A percentile compares a stretch with the other conserved stretches of the same genome.
These are phyloP conservation scores for Morbakka virulenta DNA, from an alignment of 30 jellyfish, hydroid and myxozoan genomes.

Conservation along the genomic window DNA sequence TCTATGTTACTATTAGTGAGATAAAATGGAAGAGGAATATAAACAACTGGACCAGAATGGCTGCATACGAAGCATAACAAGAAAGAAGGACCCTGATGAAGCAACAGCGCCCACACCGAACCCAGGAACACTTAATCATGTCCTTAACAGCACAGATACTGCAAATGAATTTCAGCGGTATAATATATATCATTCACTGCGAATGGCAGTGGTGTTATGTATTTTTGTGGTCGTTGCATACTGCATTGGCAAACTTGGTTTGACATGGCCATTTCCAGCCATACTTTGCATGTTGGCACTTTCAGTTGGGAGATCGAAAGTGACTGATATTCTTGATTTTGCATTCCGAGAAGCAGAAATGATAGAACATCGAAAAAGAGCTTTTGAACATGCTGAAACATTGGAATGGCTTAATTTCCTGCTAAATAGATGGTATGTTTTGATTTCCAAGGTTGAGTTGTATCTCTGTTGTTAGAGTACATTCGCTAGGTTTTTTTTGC, in stretches of 20 bases:
- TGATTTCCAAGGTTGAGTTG: neutral
- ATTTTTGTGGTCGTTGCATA: constrained; percentile 63
- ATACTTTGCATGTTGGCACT: constrained; percentile 61
- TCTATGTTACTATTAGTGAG: too few relatives aligned
- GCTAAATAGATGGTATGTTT: constrained; percentile 84
- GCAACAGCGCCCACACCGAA: neutral
- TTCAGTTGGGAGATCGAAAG: constrained; percentile 84
- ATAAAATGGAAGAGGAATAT: neutral
- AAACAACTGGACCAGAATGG: neutral
- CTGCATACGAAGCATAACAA: too few relatives aligned
- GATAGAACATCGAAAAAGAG: constrained; percentile 84
- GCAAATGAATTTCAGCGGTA: constrained; percentile 32
- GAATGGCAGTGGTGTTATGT: constrained; percentile 74
- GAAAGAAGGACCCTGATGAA: neutral
- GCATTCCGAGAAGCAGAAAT: constrained; percentile 82
- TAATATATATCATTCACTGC: constrained; percentile 45
- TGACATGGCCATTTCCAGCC: constrained; percentile 69
- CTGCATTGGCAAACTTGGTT: constrained; percentile 65
- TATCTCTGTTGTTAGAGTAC: neutral
- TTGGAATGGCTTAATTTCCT: constrained; percentile 92
- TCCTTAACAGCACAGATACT: neutral
- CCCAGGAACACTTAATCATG: neutral
- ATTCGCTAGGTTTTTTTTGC: too few relatives aligned
- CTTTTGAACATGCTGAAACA: constrained; percentile 89
- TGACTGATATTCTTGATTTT: constrained; percentile 62